phyloP scores from a whole-genome alignment of 2,888 invertebrate genomes.

The Pterostichus niger region DNA sequence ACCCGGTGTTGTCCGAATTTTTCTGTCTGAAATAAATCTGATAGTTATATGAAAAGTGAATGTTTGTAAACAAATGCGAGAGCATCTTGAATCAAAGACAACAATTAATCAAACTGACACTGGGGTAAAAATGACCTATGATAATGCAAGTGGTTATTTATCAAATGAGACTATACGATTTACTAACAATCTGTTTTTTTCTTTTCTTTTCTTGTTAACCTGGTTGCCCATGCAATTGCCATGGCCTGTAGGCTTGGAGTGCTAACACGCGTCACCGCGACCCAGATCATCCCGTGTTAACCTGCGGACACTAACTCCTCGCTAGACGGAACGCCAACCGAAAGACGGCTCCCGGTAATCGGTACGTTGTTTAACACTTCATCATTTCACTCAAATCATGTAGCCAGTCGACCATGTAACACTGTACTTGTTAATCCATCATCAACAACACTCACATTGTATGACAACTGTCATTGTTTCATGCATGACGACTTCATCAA shows the following conservation, averaged over 20 bases:
- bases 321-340: slow-evolving; percentile 24
- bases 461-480: slow-evolving; percentile 1
- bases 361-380: slow-evolving; percentile 54
- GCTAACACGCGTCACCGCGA: slow-evolving; percentile 81
- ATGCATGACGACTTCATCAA: slow-evolving; percentile 14
- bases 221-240: slow-evolving; percentile 73
- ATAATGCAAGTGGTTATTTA: slow-evolving; percentile 54
- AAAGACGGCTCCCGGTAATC: slow-evolving; percentile 35
- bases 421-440: too few relatives aligned
- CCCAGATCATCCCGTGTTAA: slow-evolving; percentile 75
- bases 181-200: slow-evolving; percentile 75
- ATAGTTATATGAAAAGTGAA: too few relatives aligned
- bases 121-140: slow-evolving; percentile 55
- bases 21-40: too few relatives aligned
- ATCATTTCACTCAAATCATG: slow-evolving; percentile 17
- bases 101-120: slow-evolving; percentile 62
- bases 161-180: slow-evolving; percentile 54
- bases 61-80: neutral
- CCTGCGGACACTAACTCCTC: slow-evolving; percentile 52
- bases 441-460: too few relatives aligned
- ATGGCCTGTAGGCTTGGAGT: slow-evolving; percentile 85
- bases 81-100: neutral
- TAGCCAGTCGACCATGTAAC: slow-evolving; percentile 10
- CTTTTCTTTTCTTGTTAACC: slow-evolving; percentile 78
- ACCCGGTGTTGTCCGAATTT: too few relatives aligned